Conservation (phyloP, 1,140 invertebrate species). For the Lepidurus couesii region DNA sequence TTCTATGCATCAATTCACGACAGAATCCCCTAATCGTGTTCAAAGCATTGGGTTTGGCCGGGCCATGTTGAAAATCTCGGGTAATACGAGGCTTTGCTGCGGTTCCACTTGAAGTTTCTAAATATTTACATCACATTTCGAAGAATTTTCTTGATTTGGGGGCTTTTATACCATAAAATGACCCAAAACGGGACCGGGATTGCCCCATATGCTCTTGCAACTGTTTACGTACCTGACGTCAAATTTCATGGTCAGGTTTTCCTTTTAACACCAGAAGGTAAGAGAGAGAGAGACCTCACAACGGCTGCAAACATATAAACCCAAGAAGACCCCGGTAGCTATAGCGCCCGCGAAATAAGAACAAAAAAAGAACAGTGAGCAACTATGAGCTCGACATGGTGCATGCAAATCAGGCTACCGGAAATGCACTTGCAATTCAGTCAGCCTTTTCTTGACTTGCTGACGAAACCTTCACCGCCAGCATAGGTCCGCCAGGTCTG, state of each 20-base stretch:
- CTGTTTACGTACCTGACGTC: background rate
- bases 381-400: background rate
- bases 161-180: background rate
- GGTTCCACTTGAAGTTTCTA: background rate
- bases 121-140: background rate
- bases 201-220: background rate
- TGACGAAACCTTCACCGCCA: background rate
- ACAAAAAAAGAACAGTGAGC: background rate
- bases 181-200: background rate
- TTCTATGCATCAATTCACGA: background rate
- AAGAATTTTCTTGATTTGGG: background rate
- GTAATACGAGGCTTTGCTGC: no score
- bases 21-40: no score
- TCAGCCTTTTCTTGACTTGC: background rate
- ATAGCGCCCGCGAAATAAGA: background rate
- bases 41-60: no score
- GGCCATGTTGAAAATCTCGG: no score
- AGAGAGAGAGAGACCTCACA: background rate
- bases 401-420: slow-evolving; percentile 10
- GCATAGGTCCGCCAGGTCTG: no score
- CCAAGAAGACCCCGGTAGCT: no score
- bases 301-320: background rate
- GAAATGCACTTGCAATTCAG: background rate
- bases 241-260: background rate
- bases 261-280: background rate